A percentile compares a stretch with the other conserved stretches of the same genome.
phyloP scores from a whole-genome alignment of 2,888 invertebrate species.

The Caenorhabditis sp. region DNA sequence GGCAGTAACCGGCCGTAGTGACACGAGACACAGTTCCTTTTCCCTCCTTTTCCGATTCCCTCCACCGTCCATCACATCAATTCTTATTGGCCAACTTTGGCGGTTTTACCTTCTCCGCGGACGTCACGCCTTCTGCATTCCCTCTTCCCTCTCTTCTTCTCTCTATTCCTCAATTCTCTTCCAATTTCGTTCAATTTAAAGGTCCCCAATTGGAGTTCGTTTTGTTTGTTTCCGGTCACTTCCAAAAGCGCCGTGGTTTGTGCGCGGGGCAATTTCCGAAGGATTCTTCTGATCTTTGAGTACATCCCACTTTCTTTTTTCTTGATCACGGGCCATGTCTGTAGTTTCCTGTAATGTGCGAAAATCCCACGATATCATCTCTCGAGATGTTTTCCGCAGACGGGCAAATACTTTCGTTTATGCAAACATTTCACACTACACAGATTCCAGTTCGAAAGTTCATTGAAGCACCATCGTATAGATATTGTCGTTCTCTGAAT shows the following conservation, averaged over 20 bases:
- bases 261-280: neutral
- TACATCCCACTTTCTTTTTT: neutral
- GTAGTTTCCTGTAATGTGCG: neutral
- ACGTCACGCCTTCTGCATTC: conserved; percentile 35
- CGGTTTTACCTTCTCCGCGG: neutral
- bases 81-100: conserved; percentile 48
- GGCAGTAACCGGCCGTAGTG: neutral
- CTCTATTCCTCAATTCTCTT: too few species aligned
- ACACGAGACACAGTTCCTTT: conserved; percentile 27
- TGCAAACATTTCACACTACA: neutral
- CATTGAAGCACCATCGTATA: neutral
- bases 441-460: neutral
- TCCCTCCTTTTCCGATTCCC: conserved; percentile 4
- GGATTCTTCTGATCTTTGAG: neutral
- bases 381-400: neutral
- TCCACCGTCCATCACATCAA: conserved; percentile 47
- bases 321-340: neutral
- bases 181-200: conserved; percentile 1
- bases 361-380: neutral
- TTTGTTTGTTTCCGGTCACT: conserved; percentile 2
- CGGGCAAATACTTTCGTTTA: neutral
- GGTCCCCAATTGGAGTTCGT: conserved; percentile 9
- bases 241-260: conserved; percentile 4
- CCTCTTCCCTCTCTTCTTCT: neutral
- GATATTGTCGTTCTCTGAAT: neutral